Percentiles rank a stretch among this genome's conserved stretches.
Conservation (phyloP, 2,888 invertebrate genomes). For the Caenorhabditis uteleia region DNA sequence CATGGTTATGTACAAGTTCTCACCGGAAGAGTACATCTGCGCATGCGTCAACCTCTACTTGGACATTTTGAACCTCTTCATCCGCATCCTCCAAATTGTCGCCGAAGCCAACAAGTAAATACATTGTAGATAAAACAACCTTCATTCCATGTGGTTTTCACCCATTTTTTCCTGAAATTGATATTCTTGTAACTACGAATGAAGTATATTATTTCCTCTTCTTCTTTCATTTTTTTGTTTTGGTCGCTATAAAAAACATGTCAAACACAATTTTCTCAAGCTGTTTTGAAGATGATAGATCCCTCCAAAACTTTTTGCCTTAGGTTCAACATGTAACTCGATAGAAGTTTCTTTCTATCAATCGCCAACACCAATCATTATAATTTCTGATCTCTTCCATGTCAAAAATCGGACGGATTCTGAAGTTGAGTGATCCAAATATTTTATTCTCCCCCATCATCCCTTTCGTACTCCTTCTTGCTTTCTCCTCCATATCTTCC, state of each 20-base stretch:
- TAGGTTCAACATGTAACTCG: too few species aligned
- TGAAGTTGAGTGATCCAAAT: not conserved
- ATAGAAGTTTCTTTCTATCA: too few species aligned
- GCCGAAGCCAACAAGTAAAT: conserved; percentile 51
- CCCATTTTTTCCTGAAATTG: not conserved
- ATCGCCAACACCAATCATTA: not conserved
- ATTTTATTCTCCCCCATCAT: not conserved
- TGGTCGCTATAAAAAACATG: too few species aligned
- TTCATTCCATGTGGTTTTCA: not conserved
- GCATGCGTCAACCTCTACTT: conserved; percentile 86
- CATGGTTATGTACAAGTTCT: conserved; percentile 71
- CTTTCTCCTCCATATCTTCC: conserved; percentile 6
- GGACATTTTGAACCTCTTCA: conserved; percentile 86
- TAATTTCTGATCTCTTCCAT: too few species aligned
- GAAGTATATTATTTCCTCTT: too few species aligned
- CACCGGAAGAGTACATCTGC: conserved; percentile 84
- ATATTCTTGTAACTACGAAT: too few species aligned
- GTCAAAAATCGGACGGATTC: too few species aligned
- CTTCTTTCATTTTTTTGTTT: too few species aligned
- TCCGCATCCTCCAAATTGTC: conserved; percentile 77
- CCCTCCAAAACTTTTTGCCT: too few species aligned
- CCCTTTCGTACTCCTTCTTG: conserved; percentile 16
- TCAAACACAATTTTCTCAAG: too few species aligned
- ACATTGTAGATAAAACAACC: too few species aligned
- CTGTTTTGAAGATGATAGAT: too few species aligned